Evolutionary conservation across 2,888 invertebrate genomes (phyloP).

Genomic region (Eilema sororculum): DNA sequence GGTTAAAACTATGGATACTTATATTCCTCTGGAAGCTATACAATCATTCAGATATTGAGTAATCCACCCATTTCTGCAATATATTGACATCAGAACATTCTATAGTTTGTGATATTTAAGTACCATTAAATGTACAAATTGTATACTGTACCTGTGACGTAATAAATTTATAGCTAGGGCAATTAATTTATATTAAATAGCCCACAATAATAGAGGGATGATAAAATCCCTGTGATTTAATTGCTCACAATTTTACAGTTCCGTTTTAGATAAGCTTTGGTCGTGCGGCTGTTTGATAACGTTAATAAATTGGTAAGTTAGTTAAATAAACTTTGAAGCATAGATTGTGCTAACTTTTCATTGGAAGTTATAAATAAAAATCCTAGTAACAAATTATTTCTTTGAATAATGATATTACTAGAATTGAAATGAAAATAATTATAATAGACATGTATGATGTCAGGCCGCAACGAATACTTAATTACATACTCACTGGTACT

Average conservation of each 20-base stretch:
- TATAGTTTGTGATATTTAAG: background rate
- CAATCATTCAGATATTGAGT: too few relatives aligned
- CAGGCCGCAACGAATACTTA: too few relatives aligned
- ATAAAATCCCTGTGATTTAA: slow-evolving; percentile 35
- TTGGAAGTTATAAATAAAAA: too few relatives aligned
- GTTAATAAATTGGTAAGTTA: background rate
- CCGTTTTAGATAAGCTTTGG: slow-evolving; percentile 18
- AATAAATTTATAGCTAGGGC: slow-evolving; percentile 13
- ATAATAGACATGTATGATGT: too few relatives aligned
- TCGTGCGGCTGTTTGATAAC: background rate
- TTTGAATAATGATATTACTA: too few relatives aligned
- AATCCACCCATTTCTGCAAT: too few relatives aligned
- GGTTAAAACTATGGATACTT: too few relatives aligned
- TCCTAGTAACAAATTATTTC: too few relatives aligned
- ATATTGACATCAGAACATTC: too few relatives aligned
- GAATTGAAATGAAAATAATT: too few relatives aligned
- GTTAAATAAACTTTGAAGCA: background rate
- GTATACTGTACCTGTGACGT: slow-evolving; percentile 9
- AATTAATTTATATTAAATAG: slow-evolving; percentile 32
- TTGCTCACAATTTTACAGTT: slow-evolving; percentile 27
- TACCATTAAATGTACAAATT: background rate
- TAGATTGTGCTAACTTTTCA: background rate
- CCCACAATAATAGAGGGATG: slow-evolving; percentile 30
- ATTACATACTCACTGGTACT: too few relatives aligned
- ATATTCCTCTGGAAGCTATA: too few relatives aligned